phyloP scores from a whole-genome alignment of 2,888 invertebrate genomes.

The Microchrysa polita region DNA sequence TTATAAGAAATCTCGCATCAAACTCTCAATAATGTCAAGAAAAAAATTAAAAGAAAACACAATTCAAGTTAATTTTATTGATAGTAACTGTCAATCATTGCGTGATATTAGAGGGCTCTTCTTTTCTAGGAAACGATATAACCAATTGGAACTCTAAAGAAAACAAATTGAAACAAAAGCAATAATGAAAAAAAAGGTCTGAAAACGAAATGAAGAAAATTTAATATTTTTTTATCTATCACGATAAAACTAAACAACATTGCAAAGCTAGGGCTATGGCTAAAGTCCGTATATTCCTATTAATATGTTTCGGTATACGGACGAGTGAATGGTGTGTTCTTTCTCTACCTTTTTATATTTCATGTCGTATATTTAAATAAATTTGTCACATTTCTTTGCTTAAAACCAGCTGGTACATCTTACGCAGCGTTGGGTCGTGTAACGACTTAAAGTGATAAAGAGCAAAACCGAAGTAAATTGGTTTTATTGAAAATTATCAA shows the following conservation, averaged over 20 bases:
- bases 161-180: conserved; percentile 45
- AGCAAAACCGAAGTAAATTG: too few species aligned
- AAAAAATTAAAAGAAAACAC: not conserved
- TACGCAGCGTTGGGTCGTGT: too few species aligned
- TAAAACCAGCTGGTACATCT: too few species aligned
- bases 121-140: not conserved
- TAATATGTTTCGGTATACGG: not conserved
- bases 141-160: conserved; percentile 25
- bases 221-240: not conserved
- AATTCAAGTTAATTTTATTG: not conserved
- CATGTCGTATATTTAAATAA: too few species aligned
- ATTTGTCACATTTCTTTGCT: too few species aligned
- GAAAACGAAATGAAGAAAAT: conserved; percentile 48
- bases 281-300: too few species aligned
- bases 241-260: not conserved
- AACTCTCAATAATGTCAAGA: not conserved
- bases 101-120: conserved; percentile 31
- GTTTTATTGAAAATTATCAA: too few species aligned
- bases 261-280: conserved; percentile 28
- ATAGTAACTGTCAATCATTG: conserved; percentile 12
- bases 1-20: not conserved
- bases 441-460: too few species aligned
- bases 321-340: too few species aligned
- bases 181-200: conserved; percentile 38
- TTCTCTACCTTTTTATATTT: too few species aligned